Evolutionary conservation across 2,797 vertebrate species (phyloP).

Genomic region (Fundulus diaphanus): DNA sequence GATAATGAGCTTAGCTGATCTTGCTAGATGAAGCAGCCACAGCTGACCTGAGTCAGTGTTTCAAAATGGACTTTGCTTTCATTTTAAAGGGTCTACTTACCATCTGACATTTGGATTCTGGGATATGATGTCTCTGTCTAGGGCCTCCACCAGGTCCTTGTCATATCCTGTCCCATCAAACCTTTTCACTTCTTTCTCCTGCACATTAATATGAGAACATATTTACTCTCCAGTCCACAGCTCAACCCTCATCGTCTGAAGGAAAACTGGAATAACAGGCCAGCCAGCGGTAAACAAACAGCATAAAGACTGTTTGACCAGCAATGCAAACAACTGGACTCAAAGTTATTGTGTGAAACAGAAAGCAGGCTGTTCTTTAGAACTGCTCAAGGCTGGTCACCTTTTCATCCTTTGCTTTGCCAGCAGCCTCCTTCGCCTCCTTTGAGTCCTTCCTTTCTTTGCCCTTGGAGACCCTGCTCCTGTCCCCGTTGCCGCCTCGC

Average conservation of each 20-base stretch:
- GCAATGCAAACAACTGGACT: conserved; percentile 11
- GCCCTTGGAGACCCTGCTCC: conserved; percentile 82
- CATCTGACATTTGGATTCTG: conserved; percentile 97
- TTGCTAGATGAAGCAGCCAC: not conserved
- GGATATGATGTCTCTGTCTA: conserved; percentile 98
- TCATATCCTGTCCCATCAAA: conserved; percentile 95
- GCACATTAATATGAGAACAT: conserved; percentile 43
- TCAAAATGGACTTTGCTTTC: not conserved
- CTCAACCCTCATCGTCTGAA: not conserved
- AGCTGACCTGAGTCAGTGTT: not conserved
- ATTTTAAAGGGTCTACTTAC: conserved; percentile 64
- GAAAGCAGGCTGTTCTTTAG: conserved; percentile 1
- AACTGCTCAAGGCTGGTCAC: conserved; percentile 64
- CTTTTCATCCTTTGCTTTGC: conserved; percentile 93
- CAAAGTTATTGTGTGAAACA: not conserved
- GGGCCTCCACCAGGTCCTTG: conserved; percentile 95
- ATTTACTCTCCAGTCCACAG: conserved; percentile 2
- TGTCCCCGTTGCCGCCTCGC: conserved; percentile 84
- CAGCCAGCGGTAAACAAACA: conserved; percentile 30
- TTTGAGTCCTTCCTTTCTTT: conserved; percentile 89
- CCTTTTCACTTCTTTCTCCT: conserved; percentile 90
- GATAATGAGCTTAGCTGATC: conserved; percentile 2
- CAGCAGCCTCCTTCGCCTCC: conserved; percentile 65
- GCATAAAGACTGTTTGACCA: conserved; percentile 31
- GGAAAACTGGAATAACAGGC: conserved; percentile 57